These are phyloP conservation scores for Pedetes capensis DNA, from an alignment of 2,113 vertebrate genomes.

Conservation along the genomic window DNA sequence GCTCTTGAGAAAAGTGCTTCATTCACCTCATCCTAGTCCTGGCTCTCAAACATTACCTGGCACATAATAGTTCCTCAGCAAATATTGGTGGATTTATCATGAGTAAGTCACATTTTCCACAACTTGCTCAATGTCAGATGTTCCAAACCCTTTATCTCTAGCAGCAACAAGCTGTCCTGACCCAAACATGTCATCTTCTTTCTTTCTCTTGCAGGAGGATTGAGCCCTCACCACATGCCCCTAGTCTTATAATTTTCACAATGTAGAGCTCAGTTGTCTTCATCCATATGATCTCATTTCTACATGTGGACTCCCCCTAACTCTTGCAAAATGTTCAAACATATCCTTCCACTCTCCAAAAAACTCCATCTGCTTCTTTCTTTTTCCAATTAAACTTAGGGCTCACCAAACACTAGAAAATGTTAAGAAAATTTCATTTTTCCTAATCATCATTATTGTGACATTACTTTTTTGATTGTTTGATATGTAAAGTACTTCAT, in stretches of 20 bases:
- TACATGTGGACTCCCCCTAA: background rate
- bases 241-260: background rate
- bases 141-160: background rate
- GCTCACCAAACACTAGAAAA: background rate
- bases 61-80: background rate
- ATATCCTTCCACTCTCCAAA: background rate
- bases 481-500: background rate
- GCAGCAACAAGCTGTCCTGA: background rate
- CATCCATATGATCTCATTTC: background rate
- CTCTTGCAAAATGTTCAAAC: background rate
- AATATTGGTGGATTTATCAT: background rate
- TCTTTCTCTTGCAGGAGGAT: background rate
- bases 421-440: conserved; percentile 41
- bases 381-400: background rate
- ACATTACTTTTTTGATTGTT: background rate
- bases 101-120: background rate
- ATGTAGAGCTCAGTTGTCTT: background rate
- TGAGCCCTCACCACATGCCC: fast-evolving
- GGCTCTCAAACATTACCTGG: background rate
- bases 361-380: background rate
- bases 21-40: background rate
- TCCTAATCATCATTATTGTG: background rate
- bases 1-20: too few relatives aligned
- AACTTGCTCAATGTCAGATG: background rate
- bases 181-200: background rate